Evolutionary conservation across 2,113 vertebrate genomes (phyloP).

Genomic region (Onychostoma macrolepis): DNA sequence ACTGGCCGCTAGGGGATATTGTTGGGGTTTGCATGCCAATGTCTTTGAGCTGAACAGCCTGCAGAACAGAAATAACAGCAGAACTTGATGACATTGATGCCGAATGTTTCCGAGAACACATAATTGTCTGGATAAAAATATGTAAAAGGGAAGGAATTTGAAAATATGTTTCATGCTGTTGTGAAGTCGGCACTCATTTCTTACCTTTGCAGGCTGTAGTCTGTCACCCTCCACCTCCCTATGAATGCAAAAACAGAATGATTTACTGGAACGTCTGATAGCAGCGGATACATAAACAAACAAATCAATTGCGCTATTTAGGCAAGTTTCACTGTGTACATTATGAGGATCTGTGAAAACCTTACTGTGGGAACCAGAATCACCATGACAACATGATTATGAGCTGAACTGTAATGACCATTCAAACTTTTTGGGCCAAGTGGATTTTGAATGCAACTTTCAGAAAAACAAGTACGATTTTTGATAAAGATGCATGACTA

Average conservation of each 20-base stretch:
- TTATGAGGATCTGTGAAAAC: slow-evolving; percentile 22
- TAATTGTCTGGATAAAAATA: not conserved
- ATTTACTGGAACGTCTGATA: not conserved
- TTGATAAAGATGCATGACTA: not conserved
- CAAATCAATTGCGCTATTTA: not conserved
- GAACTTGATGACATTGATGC: not conserved
- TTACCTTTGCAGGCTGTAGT: slow-evolving; percentile 80
- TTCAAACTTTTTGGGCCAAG: not conserved
- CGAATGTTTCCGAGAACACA: not conserved
- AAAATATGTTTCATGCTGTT: slow-evolving; percentile 5
- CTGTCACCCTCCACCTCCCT: slow-evolving; percentile 78
- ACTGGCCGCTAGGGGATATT: slow-evolving; percentile 87
- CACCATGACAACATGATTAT: slow-evolving; percentile 4
- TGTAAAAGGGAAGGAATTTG: not conserved
- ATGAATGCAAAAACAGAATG: slow-evolving; percentile 25
- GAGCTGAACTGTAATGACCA: not conserved
- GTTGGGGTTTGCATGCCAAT: slow-evolving; percentile 85
- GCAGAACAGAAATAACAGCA: slow-evolving; percentile 43
- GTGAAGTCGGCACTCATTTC: not conserved
- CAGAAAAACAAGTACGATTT: not conserved
- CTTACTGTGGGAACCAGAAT: not conserved
- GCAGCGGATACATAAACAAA: not conserved
- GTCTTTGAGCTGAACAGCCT: slow-evolving; percentile 87
- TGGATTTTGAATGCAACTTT: not conserved
- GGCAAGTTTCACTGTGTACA: not conserved